Conservation (phyloP, 2,888 invertebrate species). For the Drosophila macrothrix region DNA sequence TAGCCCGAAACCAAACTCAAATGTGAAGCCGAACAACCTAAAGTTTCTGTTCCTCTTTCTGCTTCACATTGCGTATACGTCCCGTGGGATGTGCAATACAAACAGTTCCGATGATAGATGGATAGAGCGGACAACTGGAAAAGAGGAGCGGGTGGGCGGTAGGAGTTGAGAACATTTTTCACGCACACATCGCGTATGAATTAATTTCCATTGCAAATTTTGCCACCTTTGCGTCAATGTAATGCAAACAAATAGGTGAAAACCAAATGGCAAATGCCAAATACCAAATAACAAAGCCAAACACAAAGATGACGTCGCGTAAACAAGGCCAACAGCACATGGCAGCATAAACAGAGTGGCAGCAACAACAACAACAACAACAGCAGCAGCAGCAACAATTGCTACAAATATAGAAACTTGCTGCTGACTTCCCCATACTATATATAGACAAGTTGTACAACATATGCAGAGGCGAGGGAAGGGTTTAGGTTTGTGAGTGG, state of each 20-base stretch:
- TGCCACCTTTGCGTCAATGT: slow-evolving; percentile 70
- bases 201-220: slow-evolving; percentile 76
- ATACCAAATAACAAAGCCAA: slow-evolving; percentile 48
- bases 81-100: slow-evolving; percentile 41
- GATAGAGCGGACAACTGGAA: not conserved
- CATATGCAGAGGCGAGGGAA: not conserved
- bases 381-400: slow-evolving; percentile 9
- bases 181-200: slow-evolving; percentile 52
- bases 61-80: slow-evolving; percentile 42
- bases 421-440: slow-evolving; percentile 18
- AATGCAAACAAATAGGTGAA: slow-evolving; percentile 67
- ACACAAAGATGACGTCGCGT: slow-evolving; percentile 69
- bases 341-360: slow-evolving; percentile 64
- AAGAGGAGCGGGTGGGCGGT: not conserved
- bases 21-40: not conserved
- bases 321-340: slow-evolving; percentile 73
- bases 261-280: slow-evolving; percentile 42
- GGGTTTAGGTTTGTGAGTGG: slow-evolving; percentile 31
- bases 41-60: not conserved
- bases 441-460: slow-evolving; percentile 6
- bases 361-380: slow-evolving; percentile 2
- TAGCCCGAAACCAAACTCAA: not conserved
- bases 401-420: slow-evolving; percentile 46
- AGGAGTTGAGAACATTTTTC: slow-evolving; percentile 1
- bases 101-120: slow-evolving; percentile 48